Base-by-base conservation (phyloP, 53 echinoderm and acorn worm species). In the Paracentrotus lividus region DNA sequence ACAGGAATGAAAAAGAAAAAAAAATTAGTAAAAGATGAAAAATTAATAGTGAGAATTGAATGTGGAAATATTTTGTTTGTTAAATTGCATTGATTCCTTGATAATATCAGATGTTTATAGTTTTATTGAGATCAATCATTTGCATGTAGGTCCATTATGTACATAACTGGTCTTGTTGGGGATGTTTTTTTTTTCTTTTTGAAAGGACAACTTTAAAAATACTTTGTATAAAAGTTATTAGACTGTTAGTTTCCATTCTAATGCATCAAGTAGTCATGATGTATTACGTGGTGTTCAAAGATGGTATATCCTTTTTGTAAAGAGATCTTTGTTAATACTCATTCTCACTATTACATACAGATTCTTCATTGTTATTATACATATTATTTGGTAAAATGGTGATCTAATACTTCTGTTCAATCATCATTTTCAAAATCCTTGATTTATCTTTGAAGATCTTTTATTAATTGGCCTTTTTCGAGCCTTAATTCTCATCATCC, bases 61-160 rank as follows among this genome's bases (percentile, higher is more conserved):
- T 32, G 45, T 81, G 81, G 81, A 81, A 81, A 44, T 81, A 81
- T 81, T 81, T n/a, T 81, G 81, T 47, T n/a, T 81, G 81, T 81
- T 81, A 45, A 14, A 45, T 81, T 81, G 24, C 47, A 81, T 81
- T 81, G 12, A 81, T 45, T 47, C 44, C 81, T 45, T n/a, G 27
- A 81, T 81, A 81, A 81, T 81, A 8, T 45, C 45, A 81, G 27
- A 81, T 81, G 27, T 81, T 44, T 45, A 47, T 77, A 77, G 77
- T 77, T 77, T 42, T 42, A 42, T 1, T 33, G 40, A 38, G 72
- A 16, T 72, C 4, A 72, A 32, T 38, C 12, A 24, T 45, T 47
- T 3, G 24, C 24, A 45, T 69, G 3, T 69, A 69, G n/a, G 81
- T 81, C 26, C 47, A 21, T 8, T 43, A 77, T 43, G 81, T 81